phyloP scores from a whole-genome alignment of 2,797 vertebrate genomes.

The Falco concolor region DNA sequence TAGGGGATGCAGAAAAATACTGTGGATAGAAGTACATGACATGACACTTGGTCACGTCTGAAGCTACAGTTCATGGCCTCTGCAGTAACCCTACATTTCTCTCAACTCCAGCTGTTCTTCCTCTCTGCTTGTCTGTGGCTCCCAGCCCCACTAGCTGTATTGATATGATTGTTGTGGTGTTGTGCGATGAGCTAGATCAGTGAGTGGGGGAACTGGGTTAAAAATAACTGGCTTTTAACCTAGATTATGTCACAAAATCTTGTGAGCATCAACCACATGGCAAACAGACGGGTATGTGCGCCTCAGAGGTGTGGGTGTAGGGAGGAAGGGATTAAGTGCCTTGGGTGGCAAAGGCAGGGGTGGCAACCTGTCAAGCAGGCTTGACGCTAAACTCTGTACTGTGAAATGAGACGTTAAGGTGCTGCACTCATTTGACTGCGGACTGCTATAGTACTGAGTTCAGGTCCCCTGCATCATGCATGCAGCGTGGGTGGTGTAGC shows the following conservation, averaged over 20 bases:
- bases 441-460: not conserved
- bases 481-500: not conserved
- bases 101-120: not conserved
- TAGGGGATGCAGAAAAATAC: not conserved
- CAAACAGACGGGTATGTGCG: not conserved
- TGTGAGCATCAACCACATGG: not conserved
- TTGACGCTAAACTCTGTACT: not conserved
- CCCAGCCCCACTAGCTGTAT: not conserved
- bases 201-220: not conserved
- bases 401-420: not conserved
- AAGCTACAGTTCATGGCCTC: not conserved
- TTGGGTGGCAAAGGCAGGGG: not conserved
- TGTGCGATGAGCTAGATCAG: not conserved
- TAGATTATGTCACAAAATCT: not conserved
- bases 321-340: not conserved
- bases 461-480: not conserved
- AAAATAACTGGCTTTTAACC: not conserved
- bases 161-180: not conserved
- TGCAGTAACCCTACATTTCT: not conserved
- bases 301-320: not conserved
- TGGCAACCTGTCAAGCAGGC: not conserved
- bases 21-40: not conserved
- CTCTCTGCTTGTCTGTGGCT: not conserved
- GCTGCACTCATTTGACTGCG: not conserved
- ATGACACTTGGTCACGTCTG: not conserved